Evolutionary conservation across 1,140 invertebrate species (phyloP), one percentile per base, ranked within the genome.

Genomic region (Dinothrombium tinctorium): DNA sequence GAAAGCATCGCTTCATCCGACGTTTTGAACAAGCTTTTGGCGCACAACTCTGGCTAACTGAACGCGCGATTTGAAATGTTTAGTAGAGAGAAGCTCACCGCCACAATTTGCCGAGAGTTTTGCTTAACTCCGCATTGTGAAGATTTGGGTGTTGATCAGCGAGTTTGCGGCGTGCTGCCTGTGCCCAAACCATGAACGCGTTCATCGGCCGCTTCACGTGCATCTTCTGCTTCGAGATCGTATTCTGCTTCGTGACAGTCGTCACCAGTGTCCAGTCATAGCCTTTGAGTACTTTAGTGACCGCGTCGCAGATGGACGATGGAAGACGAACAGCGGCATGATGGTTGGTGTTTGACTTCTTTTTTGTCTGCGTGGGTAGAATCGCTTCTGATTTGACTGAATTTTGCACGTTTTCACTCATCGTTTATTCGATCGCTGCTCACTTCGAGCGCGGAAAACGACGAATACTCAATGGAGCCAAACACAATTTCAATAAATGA

Each of bases 181-280:
- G 83, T 1, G 83, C 83, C 77, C 83, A 90, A 14, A 90, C 83
- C 83, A 90, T 89, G 53, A 89, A 87, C 1, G 84, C 83, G 55
- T 89, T 89, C 82, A 89, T 89, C 0, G 83, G 82, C 25, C 82
- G 64, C 57, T 87, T 86, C 28, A 87, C 78, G 56, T 86, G 81
- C 31, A 69, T 61, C 15, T 51, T 51, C 69, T 72, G 42, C 70
- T 67, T 54, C 44, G 47, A 33, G 39, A 47, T 36, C 1, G 28
- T 32, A 2, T 19, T 21, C 23, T 12, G n/a, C 2, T n/a, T 6
- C 8, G 38, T 35, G 2, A 55, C 71, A 7, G 73, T 73, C 11
- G 46, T 46, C 2, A 82, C 73, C 32, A 77, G 58, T 14, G 73
- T 73, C 78, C 79, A 84, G 53, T 86, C 76, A 56, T 82, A 84